A percentile compares a stretch with the other conserved stretches of the same genome.
These are phyloP conservation scores for Cacoxenus indagator DNA, from an alignment of 2,888 invertebrate species.

Conservation along the genomic window DNA sequence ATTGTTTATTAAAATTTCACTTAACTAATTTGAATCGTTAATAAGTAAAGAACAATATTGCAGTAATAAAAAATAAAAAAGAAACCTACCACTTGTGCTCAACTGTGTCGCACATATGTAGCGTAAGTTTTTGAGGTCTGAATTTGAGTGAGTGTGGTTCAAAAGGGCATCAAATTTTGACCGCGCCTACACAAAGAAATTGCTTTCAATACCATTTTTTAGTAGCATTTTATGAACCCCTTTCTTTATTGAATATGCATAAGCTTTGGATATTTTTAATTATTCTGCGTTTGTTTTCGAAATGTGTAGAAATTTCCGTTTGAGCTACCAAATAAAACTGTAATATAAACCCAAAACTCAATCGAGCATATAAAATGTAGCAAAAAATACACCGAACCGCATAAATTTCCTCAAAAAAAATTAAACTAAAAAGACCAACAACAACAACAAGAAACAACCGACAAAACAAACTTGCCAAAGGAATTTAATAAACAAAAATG, in stretches of 20 bases:
- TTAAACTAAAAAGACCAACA: neutral
- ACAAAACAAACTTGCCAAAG: neutral
- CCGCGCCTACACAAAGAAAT: too few relatives aligned
- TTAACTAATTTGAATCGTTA: constrained; percentile 17
- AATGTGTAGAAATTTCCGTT: neutral
- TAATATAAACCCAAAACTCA: too few relatives aligned
- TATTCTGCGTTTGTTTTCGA: neutral
- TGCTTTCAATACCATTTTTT: too few relatives aligned
- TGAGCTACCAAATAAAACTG: too few relatives aligned
- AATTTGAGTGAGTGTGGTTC: too few relatives aligned
- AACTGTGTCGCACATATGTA: too few relatives aligned
- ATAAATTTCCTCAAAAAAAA: neutral
- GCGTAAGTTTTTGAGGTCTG: too few relatives aligned
- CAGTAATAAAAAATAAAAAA: neutral
- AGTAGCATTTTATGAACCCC: neutral
- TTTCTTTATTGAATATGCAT: constrained; percentile 1
- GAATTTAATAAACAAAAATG: constrained; percentile 31
- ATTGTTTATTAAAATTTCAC: constrained; percentile 20
- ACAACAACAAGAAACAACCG: neutral
- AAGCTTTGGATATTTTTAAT: constrained; percentile 3
- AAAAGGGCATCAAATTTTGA: too few relatives aligned
- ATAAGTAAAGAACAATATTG: neutral
- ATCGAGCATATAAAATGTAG: too few relatives aligned
- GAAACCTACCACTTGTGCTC: neutral
- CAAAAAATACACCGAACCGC: neutral